Evolutionary conservation across 2,113 vertebrate genomes (phyloP).

Genomic region (Microtus pennsylvanicus): DNA sequence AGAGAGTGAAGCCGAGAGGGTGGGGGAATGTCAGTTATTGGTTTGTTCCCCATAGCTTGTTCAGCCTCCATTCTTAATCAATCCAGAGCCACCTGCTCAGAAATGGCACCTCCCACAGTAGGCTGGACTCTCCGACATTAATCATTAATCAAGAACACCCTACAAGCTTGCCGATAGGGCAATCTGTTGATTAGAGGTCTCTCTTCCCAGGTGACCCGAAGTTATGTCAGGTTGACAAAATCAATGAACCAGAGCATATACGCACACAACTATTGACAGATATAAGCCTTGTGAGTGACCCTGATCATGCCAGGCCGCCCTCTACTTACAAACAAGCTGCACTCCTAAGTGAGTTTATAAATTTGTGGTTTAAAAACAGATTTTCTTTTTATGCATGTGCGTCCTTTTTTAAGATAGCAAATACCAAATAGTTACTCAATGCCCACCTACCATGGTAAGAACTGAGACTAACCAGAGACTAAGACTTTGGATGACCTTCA

Average conservation of each 20-base stretch:
- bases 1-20: neutral
- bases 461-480: neutral
- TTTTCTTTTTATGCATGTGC: neutral
- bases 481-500: neutral
- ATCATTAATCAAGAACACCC: neutral
- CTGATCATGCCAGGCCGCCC: neutral
- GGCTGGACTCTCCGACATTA: neutral
- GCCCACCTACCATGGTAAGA: neutral
- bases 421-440: slow-evolving; percentile 31
- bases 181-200: neutral
- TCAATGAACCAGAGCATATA: neutral
- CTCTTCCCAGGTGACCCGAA: neutral
- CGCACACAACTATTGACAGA: neutral
- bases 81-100: neutral
- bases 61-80: neutral
- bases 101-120: neutral
- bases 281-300: neutral
- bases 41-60: neutral
- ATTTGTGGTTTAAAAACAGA: neutral
- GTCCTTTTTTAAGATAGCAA: neutral
- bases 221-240: neutral
- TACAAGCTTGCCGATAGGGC: neutral
- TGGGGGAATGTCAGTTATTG: neutral
- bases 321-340: neutral
- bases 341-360: slow-evolving; percentile 46